Percentiles rank a stretch among this genome's conserved stretches.
Conservation (phyloP, 2,888 invertebrate species). For the Orchesellides sinensis region DNA sequence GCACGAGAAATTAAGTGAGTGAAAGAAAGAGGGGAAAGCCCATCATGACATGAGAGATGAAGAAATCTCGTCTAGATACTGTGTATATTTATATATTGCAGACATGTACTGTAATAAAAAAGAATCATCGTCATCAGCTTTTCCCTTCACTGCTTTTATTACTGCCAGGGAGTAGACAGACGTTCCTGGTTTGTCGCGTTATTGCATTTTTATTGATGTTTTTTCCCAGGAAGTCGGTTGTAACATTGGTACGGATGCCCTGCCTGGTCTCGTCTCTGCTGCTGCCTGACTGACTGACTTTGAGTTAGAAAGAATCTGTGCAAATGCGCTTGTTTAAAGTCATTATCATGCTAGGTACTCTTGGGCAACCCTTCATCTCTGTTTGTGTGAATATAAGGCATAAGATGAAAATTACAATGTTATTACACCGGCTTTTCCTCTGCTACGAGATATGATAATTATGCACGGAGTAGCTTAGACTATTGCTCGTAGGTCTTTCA, state of each 20-base stretch:
- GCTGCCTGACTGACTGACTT: neutral
- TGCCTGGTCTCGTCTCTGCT: too few species aligned
- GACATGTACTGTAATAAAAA: too few species aligned
- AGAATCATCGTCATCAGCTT: slow-evolving; percentile 1
- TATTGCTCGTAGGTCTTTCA: too few species aligned
- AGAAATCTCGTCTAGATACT: neutral
- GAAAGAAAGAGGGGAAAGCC: neutral
- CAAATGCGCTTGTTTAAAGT: too few species aligned
- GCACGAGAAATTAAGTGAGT: slow-evolving; percentile 5
- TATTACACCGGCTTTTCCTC: slow-evolving; percentile 5
- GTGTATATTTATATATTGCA: too few species aligned
- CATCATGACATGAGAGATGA: neutral
- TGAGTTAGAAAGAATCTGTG: neutral
- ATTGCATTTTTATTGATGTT: slow-evolving; percentile 42
- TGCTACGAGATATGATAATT: too few species aligned
- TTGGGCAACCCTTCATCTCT: neutral
- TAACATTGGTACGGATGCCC: neutral
- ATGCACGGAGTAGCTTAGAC: too few species aligned
- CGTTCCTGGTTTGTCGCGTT: slow-evolving; percentile 32
- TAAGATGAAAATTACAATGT: neutral
- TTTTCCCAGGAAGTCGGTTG: slow-evolving; percentile 30
- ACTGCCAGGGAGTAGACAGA: neutral
- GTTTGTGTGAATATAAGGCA: too few species aligned
- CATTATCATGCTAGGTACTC: too few species aligned
- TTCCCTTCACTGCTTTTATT: neutral